Percentiles rank a stretch among this genome's conserved stretches.
phyloP scores from a whole-genome alignment of 2,888 invertebrate species.

The Alsophila aescularia region DNA sequence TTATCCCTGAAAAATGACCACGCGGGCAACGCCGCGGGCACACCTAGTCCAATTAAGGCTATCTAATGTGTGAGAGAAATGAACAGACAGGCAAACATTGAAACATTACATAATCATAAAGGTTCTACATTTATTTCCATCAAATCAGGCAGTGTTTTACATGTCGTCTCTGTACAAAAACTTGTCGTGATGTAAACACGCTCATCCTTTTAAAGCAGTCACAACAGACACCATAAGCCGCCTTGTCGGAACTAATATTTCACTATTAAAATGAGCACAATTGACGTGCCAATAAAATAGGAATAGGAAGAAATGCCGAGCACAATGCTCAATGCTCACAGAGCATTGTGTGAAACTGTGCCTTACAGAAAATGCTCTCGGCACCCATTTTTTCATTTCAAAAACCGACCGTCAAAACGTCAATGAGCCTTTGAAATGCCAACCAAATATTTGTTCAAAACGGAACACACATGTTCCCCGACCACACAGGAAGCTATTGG shows the following conservation, averaged over 20 bases:
- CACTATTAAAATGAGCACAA: conserved; percentile 72
- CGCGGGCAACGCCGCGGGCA: no score
- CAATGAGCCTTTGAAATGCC: conserved; percentile 75
- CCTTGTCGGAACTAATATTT: conserved; percentile 70
- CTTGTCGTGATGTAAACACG: conserved; percentile 23
- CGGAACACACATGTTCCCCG: conserved; percentile 68
- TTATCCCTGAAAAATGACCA: no score
- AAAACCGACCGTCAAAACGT: conserved; percentile 68
- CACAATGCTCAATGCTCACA: conserved; percentile 54
- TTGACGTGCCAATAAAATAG: conserved; percentile 62
- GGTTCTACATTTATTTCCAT: not conserved
- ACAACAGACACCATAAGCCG: conserved; percentile 56
- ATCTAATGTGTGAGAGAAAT: no score
- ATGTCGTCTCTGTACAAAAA: not conserved
- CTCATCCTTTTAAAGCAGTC: conserved; percentile 57
- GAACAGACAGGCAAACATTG: no score
- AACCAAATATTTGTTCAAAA: conserved; percentile 74
- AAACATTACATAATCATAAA: no score
- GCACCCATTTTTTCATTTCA: conserved; percentile 66
- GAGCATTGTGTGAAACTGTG: conserved; percentile 49
- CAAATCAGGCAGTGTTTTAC: not conserved
- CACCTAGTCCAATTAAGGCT: no score
- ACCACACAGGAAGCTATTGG: conserved; percentile 74
- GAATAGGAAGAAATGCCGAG: conserved; percentile 65
- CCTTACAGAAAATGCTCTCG: conserved; percentile 44